Evolutionary conservation across 2,797 vertebrate genomes (phyloP).

Genomic region (Rhinatrema bivittatum): DNA sequence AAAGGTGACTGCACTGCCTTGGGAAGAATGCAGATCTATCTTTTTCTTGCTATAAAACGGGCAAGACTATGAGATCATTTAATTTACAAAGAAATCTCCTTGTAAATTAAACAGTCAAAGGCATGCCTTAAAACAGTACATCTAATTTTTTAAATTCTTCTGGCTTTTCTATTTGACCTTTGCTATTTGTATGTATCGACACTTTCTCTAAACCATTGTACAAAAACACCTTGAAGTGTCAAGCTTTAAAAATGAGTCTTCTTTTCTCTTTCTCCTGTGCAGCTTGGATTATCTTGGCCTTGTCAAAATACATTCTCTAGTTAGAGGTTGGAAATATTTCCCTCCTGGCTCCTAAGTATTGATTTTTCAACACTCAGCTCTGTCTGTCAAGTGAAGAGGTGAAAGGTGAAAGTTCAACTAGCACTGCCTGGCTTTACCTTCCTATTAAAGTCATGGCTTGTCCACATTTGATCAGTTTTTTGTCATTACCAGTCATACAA

Average conservation of each 20-base stretch:
- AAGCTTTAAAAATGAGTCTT: slow-evolving; percentile 58
- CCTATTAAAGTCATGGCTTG: slow-evolving; percentile 53
- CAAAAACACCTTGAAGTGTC: slow-evolving; percentile 64
- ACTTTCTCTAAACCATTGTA: slow-evolving; percentile 44
- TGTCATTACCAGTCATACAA: slow-evolving; percentile 35
- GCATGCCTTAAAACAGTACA: slow-evolving; percentile 8
- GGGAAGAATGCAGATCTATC: no score
- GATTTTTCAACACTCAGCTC: slow-evolving; percentile 61
- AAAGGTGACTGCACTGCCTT: no score
- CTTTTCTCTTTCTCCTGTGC: slow-evolving; percentile 47
- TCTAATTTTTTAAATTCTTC: slow-evolving; percentile 50
- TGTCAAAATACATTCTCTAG: slow-evolving; percentile 69
- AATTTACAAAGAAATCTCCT: neutral
- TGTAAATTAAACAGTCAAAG: slow-evolving; percentile 18
- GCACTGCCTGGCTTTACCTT: slow-evolving; percentile 38
- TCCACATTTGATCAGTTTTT: slow-evolving; percentile 36
- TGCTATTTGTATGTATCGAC: slow-evolving; percentile 58
- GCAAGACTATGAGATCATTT: neutral
- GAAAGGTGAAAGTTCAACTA: slow-evolving; percentile 56
- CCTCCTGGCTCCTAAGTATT: slow-evolving; percentile 65
- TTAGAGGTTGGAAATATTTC: slow-evolving; percentile 69
- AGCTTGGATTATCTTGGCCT: slow-evolving; percentile 59
- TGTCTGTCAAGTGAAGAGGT: slow-evolving; percentile 51
- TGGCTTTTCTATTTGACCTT: slow-evolving; percentile 54
- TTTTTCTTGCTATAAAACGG: neutral